Percentiles rank a stretch among this genome's conserved stretches.
Conservation (phyloP, 2,888 invertebrate genomes). For the Metellina segmentata region DNA sequence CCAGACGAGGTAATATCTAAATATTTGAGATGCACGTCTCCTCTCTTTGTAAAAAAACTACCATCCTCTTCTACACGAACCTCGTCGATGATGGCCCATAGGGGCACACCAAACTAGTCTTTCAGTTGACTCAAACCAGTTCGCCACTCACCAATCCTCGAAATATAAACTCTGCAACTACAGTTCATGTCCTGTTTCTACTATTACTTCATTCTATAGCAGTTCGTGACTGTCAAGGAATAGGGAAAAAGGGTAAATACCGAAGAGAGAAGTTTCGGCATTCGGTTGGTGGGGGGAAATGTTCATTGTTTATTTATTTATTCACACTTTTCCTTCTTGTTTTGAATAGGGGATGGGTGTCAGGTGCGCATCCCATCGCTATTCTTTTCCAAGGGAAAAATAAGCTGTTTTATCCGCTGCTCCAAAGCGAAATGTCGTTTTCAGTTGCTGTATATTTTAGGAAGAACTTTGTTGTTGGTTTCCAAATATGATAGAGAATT, state of each 20-base stretch:
- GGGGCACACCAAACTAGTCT: no score
- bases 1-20: no score
- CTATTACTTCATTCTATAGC: constrained; percentile 10
- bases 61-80: no score
- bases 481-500: constrained; percentile 19
- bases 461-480: constrained; percentile 24
- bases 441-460: constrained; percentile 39
- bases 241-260: constrained; percentile 59
- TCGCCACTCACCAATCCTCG: not conserved
- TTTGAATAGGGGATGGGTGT: constrained; percentile 56
- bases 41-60: no score
- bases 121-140: constrained; percentile 11
- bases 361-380: constrained; percentile 41
- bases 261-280: constrained; percentile 32
- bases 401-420: constrained; percentile 36
- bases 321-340: constrained; percentile 50
- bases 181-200: constrained; percentile 34
- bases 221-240: constrained; percentile 62
- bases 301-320: constrained; percentile 71
- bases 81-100: no score
- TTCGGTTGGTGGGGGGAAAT: not conserved
- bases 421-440: constrained; percentile 39
- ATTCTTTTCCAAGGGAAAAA: constrained; percentile 16
- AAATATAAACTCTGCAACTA: constrained; percentile 32
- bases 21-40: no score